Evolutionary conservation across 2,888 invertebrate species (phyloP).

Genomic region (Thereva unica): DNA sequence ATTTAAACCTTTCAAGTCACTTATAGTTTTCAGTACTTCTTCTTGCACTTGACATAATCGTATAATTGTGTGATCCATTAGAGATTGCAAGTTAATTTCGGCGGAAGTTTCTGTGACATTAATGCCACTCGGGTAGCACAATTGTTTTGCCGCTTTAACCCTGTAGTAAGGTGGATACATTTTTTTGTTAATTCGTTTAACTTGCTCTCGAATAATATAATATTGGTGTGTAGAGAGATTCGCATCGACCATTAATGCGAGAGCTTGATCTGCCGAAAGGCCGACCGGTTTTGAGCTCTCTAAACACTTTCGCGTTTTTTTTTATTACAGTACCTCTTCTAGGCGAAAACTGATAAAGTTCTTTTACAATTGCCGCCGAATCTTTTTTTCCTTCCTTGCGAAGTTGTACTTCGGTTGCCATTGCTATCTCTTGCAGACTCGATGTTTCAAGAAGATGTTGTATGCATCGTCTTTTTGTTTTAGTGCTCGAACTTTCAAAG

Average conservation of each 20-base stretch:
- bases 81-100: conserved; percentile 8
- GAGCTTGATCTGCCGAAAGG: conserved; percentile 2
- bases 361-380: conserved; percentile 7
- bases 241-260: conserved; percentile 6
- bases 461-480: background rate
- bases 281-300: background rate
- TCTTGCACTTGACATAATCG: conserved; percentile 3
- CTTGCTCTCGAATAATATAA: background rate
- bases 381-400: conserved; percentile 2
- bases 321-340: conserved; percentile 7
- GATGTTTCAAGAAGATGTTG: background rate
- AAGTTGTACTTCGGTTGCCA: background rate
- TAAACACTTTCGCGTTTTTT: background rate
- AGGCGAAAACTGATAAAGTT: background rate
- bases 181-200: background rate
- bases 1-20: background rate
- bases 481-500: background rate
- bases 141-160: conserved; percentile 2
- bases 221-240: conserved; percentile 9
- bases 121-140: background rate
- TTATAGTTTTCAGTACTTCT: background rate
- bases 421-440: background rate
- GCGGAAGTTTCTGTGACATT: conserved; percentile 4
- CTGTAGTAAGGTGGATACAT: conserved; percentile 2
- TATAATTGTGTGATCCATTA: conserved; percentile 4